phyloP scores from a whole-genome alignment of 2,113 vertebrate genomes.

The Labeo rohita region DNA sequence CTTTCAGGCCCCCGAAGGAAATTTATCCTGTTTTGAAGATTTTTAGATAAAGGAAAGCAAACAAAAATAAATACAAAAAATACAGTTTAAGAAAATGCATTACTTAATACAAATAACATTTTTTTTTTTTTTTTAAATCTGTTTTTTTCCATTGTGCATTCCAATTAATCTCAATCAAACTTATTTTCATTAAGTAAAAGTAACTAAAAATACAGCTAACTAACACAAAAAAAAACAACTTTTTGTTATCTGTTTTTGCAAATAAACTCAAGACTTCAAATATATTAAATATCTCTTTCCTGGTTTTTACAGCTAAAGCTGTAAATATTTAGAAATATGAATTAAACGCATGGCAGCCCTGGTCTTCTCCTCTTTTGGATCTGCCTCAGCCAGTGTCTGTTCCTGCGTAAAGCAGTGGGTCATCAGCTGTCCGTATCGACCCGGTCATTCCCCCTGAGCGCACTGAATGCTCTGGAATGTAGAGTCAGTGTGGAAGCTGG shows the following conservation, averaged over 20 bases:
- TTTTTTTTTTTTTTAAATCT: no score
- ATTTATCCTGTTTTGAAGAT: not conserved
- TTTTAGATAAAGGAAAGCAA: not conserved
- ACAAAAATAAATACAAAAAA: not conserved
- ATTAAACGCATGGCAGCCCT: not conserved
- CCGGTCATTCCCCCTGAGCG: conserved; percentile 13
- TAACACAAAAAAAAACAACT: no score
- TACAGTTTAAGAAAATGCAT: not conserved
- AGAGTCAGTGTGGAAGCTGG: conserved; percentile 64
- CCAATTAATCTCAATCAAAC: no score
- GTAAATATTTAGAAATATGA: not conserved
- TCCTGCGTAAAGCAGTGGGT: not conserved
- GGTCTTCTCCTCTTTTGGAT: not conserved
- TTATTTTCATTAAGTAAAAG: no score
- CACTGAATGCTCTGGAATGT: conserved; percentile 68
- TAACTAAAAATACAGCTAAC: no score
- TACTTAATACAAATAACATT: no score
- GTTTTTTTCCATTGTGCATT: no score
- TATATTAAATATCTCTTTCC: not conserved
- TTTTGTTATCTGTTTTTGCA: no score
- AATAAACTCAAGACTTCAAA: no score
- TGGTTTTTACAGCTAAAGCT: not conserved
- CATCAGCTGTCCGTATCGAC: conserved; percentile 23
- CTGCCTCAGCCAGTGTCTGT: not conserved
- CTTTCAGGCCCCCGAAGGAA: not conserved